Percentiles rank a stretch among this genome's conserved stretches.
Conservation (phyloP, 2,797 vertebrate genomes). For the Margarornis squamiger region DNA sequence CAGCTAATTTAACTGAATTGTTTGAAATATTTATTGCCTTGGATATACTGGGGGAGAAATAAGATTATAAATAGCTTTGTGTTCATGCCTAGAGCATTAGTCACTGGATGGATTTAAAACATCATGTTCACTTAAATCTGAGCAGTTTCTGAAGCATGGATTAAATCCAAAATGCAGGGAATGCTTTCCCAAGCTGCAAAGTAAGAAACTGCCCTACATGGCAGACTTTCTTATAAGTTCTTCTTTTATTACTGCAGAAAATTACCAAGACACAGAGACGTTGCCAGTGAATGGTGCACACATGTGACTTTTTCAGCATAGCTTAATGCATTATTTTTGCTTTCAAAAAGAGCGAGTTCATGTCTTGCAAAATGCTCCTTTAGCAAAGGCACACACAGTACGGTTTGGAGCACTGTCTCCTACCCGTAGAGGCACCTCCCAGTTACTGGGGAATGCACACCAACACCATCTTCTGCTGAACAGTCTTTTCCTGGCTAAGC, state of each 20-base stretch:
- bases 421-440: background rate
- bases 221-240: background rate
- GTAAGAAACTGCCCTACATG: background rate
- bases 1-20: background rate
- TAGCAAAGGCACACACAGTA: background rate
- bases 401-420: background rate
- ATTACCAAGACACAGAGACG: background rate
- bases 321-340: background rate
- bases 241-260: background rate
- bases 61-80: slow-evolving; percentile 22
- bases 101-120: slow-evolving; percentile 34
- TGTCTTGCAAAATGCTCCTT: background rate
- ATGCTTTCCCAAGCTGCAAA: slow-evolving; percentile 11
- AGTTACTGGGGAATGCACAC: background rate
- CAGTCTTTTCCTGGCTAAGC: slow-evolving; percentile 48
- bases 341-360: background rate
- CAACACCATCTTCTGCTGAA: background rate
- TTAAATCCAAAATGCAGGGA: background rate
- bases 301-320: background rate
- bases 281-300: background rate
- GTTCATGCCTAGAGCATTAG: background rate
- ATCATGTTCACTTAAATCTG: background rate
- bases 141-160: slow-evolving; percentile 29
- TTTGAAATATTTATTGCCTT: slow-evolving; percentile 22
- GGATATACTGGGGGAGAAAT: background rate